A percentile compares a stretch with the other conserved stretches of the same genome.
Evolutionary conservation across 2,113 vertebrate genomes (phyloP).

Genomic region (Peucedramus taeniatus): DNA sequence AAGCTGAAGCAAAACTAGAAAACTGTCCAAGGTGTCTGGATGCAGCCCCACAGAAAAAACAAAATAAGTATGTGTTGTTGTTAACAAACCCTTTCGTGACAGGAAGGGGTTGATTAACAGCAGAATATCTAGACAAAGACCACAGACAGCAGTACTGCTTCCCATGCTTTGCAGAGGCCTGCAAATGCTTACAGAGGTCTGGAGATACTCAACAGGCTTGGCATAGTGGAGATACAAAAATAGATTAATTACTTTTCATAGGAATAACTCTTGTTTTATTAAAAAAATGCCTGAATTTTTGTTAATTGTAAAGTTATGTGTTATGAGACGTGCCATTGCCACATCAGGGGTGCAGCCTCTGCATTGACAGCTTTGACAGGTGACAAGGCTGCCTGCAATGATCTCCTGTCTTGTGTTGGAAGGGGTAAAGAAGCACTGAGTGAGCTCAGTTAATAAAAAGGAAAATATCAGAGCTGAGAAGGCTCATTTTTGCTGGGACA

Average conservation of each 20-base stretch:
- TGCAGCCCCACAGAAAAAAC: neutral
- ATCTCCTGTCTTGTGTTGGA: neutral
- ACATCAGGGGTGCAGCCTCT: neutral
- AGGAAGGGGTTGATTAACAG: neutral
- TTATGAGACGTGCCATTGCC: neutral
- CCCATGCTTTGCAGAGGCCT: neutral
- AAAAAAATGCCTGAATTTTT: neutral
- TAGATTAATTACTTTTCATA: neutral
- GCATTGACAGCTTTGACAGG: neutral
- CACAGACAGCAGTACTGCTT: neutral
- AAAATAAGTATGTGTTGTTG: neutral
- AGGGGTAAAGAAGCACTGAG: neutral
- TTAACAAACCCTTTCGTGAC: neutral
- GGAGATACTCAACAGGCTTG: neutral
- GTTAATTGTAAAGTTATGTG: neutral
- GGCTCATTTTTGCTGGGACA: neutral
- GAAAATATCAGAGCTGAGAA: neutral
- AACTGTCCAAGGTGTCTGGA: conserved; percentile 9
- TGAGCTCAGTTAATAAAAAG: neutral
- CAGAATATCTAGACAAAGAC: neutral
- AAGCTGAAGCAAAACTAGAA: conserved; percentile 24
- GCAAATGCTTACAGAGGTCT: neutral
- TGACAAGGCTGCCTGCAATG: neutral
- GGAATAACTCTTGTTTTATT: neutral
- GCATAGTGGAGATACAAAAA: neutral